These are phyloP conservation scores for Tetranychus piercei DNA, from an alignment of 2,888 invertebrate species.

Conservation along the genomic window DNA sequence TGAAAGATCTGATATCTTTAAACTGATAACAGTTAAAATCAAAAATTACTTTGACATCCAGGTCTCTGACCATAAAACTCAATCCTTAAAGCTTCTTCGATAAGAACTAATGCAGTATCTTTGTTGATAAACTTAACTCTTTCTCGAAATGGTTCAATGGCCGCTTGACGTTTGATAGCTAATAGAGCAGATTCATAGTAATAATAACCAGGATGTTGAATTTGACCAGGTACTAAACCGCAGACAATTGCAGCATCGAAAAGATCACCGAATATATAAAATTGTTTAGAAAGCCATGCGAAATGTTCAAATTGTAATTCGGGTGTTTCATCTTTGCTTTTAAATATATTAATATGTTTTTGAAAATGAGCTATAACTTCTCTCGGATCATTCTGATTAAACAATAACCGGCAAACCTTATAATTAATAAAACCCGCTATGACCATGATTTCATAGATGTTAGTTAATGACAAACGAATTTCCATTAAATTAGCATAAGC, in stretches of 20 bases:
- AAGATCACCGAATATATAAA: conserved; percentile 58
- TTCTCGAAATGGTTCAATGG: conserved; percentile 28
- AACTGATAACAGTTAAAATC: background rate
- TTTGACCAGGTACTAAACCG: conserved; percentile 78
- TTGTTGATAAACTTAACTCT: too few species aligned
- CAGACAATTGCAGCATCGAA: conserved; percentile 86
- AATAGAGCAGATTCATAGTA: conserved; percentile 85
- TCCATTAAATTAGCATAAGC: conserved; percentile 79
- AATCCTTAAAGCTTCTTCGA: background rate
- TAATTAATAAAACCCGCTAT: conserved; percentile 89
- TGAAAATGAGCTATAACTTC: conserved; percentile 89
- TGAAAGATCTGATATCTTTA: background rate
- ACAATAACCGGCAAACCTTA: conserved; percentile 77
- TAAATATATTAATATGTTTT: conserved; percentile 74
- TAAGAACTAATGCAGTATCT: background rate
- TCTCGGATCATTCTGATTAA: conserved; percentile 66
- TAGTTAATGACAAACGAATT: conserved; percentile 67
- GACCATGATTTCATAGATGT: conserved; percentile 76
- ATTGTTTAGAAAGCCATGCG: conserved; percentile 82
- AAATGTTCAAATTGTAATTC: conserved; percentile 81
- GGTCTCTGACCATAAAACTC: conserved; percentile 88
- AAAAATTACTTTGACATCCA: conserved; percentile 35
- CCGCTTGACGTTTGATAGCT: conserved; percentile 48
- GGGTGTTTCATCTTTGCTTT: conserved; percentile 49
- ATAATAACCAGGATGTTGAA: conserved; percentile 92